Evolutionary conservation across 2,888 invertebrate genomes (phyloP), one percentile per base, ranked within the genome.

Genomic region (Limnephilus auricula): DNA sequence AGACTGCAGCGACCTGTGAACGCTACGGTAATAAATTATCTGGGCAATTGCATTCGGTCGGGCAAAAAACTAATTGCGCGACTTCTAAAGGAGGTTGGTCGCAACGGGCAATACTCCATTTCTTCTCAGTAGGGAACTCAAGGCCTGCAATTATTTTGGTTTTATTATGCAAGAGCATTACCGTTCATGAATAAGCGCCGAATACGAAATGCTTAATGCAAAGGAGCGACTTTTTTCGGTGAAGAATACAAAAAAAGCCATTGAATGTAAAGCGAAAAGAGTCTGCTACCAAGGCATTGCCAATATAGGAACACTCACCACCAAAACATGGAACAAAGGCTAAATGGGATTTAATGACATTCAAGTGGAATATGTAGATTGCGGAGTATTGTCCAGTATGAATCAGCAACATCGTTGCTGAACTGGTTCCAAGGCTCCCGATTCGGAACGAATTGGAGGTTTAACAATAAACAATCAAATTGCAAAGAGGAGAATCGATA

Each of bases 271-370:
- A 65, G 65, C 65, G 25, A 65, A 25, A 65, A 65, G 65, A 65
- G 65, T 65, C 65, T 25, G 65, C 65, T 65, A 25, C 65, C 65
- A n/a, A 65, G 65, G 9, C 25, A 65, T 65, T 65, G 65, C 65
- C 65, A 65, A 65, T 65, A 65, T 25, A n/a, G 65, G n/a, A 65
- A 65, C 65, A 65, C 65, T 65, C 65, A 25, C 50, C 50, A 65
- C 82, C 82, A 37, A 82, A 82, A 82, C 82, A 82, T 82, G 80
- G 82, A 34, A 82, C 82, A 82, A 82, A 82, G 32, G 82, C 34
- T 82, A 82, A 82, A 82, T 82, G 32, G 82, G 82, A 82, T 82
- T 34, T 82, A 82, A 82, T 82, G 82, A 82, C 82, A 82, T 34
- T 82, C 82, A 25, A 82, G 82, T n/a, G 65, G 65, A 65, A 65